A percentile compares a stretch with the other conserved stretches of the same genome.
phyloP scores from a whole-genome alignment of 2,797 vertebrate species.

The Anomalospiza imberbis region DNA sequence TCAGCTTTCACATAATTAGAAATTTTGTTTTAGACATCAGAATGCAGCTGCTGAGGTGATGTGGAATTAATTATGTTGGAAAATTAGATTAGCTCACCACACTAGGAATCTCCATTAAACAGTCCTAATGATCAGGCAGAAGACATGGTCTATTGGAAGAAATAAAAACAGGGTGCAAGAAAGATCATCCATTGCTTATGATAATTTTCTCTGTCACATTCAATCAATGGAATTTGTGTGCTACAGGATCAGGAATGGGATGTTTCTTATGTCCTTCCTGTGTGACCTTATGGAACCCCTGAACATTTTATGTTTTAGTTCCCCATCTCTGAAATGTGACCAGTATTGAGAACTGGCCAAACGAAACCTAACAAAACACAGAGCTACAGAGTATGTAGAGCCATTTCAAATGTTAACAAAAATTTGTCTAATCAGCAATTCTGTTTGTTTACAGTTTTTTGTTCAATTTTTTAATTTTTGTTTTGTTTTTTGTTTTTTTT shows the following conservation, averaged over 20 bases:
- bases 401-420: not conserved
- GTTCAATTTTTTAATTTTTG: not conserved
- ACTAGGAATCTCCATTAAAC: not conserved
- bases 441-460: accelerated
- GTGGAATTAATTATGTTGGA: not conserved
- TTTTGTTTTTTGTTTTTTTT: no score
- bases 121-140: not conserved
- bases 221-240: not conserved
- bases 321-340: not conserved
- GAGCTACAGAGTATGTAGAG: not conserved
- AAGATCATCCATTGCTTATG: not conserved
- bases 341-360: not conserved
- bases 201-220: not conserved
- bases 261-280: not conserved
- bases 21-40: not conserved
- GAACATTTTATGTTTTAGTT: not conserved
- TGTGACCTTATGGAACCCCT: not conserved
- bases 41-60: not conserved
- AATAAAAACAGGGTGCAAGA: not conserved
- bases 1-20: not conserved
- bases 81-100: not conserved
- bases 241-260: not conserved
- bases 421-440: not conserved
- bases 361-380: not conserved
- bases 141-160: not conserved